Base-by-base conservation (phyloP, 2,113 vertebrate genomes). In the Melanostigma gelatinosum region DNA sequence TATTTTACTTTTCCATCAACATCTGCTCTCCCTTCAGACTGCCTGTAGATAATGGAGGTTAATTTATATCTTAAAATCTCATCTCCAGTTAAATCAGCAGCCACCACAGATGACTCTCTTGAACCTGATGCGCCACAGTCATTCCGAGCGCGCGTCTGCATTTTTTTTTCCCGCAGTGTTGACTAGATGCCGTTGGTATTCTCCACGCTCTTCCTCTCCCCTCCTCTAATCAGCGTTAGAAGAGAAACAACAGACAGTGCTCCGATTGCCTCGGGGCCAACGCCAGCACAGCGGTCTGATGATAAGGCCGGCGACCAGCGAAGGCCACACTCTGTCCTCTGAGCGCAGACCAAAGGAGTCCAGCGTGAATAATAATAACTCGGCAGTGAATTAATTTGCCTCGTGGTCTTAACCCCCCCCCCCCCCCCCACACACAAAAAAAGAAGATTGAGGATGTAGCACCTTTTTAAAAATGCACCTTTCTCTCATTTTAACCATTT, bases 231-330 rank as follows among this genome's bases (percentile, higher is more conserved):
- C 88, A 89, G 79, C 0, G 29, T 75, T 79, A 79, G 63, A 69
- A 80, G 82, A 79, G 68, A 83, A 70, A 75, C 61, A 80, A 64
- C 84, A 89, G 84, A 87, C 84, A 85, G 79, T 52, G 69, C 79
- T 83, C 75, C 86, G 89, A 91, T 87, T 89, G 88, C 87, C 86
- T 81, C 75, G 0, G 88, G 88, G 85, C 79, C 64, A 75, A 64
- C 68, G 76, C 15, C 80, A 79, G 86, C 83, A 36, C 83, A 87
- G 82, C 67, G 82, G 80, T 84, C 79, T 85, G 64, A 83, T 85
- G 89, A 92, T 86, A 89, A 87, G 89, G 72, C 84, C 40, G 66
- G 16, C 5, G 80, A 80, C 65, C 89, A 80, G 87, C 84, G 75
- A 79, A 80, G 79, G 78, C 84, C 86, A 83, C 71, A 2, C 79